Conservation (phyloP, 2,888 invertebrate genomes). For the Entomobrya multifasciata region DNA sequence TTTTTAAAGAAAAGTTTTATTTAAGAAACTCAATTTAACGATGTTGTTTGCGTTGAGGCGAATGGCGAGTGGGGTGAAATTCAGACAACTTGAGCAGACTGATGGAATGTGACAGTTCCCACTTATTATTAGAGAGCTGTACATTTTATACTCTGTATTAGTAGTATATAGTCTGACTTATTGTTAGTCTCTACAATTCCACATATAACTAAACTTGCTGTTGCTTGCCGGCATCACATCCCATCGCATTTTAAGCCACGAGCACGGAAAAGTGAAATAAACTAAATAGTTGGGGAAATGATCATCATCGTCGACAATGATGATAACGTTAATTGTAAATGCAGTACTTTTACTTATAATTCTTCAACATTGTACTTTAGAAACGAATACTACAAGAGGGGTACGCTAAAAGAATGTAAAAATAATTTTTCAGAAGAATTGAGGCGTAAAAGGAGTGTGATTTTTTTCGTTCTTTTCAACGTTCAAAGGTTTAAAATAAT, state of each 20-base stretch:
- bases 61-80: constrained; percentile 56
- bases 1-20: constrained; percentile 19
- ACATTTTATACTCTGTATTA: constrained; percentile 20
- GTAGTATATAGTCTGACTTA: background rate
- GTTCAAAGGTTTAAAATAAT: no score
- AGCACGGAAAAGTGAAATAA: background rate
- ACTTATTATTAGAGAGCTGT: constrained; percentile 66
- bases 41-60: background rate
- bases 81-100: constrained; percentile 50
- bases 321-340: constrained; percentile 63
- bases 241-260: background rate
- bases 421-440: no score
- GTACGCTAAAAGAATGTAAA: no score
- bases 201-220: no score
- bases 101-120: constrained; percentile 71
- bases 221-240: constrained; percentile 43
- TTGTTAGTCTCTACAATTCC: background rate
- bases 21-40: background rate
- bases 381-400: no score
- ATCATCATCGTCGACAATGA: constrained; percentile 43
- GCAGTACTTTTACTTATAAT: constrained; percentile 48
- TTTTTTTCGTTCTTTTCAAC: no score
- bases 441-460: no score
- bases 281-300: constrained; percentile 33
- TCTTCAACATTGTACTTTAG: constrained; percentile 39